Evolutionary conservation across 1,140 invertebrate genomes (phyloP).

Genomic region (Papilio helenus): DNA sequence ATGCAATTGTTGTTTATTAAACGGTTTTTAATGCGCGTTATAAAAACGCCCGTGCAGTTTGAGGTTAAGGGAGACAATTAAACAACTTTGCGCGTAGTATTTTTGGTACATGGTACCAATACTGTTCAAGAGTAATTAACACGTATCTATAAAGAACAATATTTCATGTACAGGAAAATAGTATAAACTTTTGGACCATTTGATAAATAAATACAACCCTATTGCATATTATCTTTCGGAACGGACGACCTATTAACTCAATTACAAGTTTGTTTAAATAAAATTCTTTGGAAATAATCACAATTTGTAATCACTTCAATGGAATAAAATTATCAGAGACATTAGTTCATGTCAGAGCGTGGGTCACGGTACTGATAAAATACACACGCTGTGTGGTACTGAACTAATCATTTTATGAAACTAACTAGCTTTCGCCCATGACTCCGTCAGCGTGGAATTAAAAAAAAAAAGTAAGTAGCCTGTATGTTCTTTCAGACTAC

Average conservation of each 20-base stretch:
- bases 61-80: no score
- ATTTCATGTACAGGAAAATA: background rate
- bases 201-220: background rate
- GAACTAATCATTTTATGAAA: background rate
- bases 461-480: no score
- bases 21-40: no score
- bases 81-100: no score
- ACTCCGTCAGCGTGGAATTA: no score
- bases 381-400: background rate
- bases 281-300: background rate
- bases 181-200: background rate
- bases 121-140: no score
- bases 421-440: no score
- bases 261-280: background rate
- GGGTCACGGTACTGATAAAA: background rate
- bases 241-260: background rate
- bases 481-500: no score
- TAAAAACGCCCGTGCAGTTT: no score
- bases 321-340: conserved; percentile 10
- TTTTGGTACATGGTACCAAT: no score
- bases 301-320: conserved; percentile 21
- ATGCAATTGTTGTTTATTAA: no score
- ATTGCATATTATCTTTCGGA: background rate
- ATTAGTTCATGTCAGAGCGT: conserved; percentile 13
- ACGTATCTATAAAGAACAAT: background rate